A percentile compares a stretch with the other conserved stretches of the same genome.
Conservation (phyloP, 1,140 invertebrate genomes). For the Archivesica marissinica region DNA sequence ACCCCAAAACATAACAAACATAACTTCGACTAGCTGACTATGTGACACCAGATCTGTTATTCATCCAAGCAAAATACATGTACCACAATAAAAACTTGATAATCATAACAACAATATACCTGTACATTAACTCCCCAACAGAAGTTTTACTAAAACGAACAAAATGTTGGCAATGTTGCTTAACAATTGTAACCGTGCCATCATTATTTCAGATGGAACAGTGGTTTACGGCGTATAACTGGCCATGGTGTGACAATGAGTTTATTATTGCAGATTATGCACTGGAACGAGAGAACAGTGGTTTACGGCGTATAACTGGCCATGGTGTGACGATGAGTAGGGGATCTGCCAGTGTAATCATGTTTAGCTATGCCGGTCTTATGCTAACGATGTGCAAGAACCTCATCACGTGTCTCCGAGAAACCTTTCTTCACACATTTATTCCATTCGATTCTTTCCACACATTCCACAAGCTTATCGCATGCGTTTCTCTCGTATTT, state of each 20-base stretch:
- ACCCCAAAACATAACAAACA: no score
- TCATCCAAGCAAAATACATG: no score
- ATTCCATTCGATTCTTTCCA: slow-evolving; percentile 99
- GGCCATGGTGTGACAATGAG: no score
- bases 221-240: no score
- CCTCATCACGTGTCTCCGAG: slow-evolving; percentile 97
- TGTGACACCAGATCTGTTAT: no score
- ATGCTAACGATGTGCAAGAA: slow-evolving; percentile 99
- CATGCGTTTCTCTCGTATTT: slow-evolving; percentile 97
- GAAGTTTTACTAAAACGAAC: background rate
- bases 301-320: slow-evolving; percentile 98
- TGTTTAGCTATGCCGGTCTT: slow-evolving; percentile 97
- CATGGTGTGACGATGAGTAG: slow-evolving; percentile 98
- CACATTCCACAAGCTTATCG: slow-evolving; percentile 99
- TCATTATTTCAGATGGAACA: no score
- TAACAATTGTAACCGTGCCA: no score
- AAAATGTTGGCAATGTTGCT: background rate
- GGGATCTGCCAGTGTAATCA: slow-evolving; percentile 97
- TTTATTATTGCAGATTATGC: slow-evolving; percentile 77
- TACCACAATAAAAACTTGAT: no score
- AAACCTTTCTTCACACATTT: slow-evolving; percentile 99
- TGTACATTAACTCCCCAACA: background rate
- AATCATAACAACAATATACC: background rate
- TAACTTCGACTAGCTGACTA: no score
- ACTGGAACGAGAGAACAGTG: slow-evolving; percentile 92